These are phyloP conservation scores for Smutsia temminckii DNA, from an alignment of 2,797 vertebrate genomes.

Conservation along the genomic window DNA sequence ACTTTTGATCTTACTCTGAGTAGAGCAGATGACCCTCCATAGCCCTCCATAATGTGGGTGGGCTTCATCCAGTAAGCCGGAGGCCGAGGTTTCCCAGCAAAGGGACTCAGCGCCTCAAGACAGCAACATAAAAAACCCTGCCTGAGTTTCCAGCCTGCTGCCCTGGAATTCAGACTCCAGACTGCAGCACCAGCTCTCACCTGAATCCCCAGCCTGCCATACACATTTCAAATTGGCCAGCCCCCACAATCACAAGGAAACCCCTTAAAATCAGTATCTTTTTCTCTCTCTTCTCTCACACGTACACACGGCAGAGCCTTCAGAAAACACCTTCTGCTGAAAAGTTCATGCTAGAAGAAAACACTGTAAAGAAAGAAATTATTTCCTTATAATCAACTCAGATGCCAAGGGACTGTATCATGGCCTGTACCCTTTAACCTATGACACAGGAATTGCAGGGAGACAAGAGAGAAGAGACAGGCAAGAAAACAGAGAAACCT, in stretches of 20 bases:
- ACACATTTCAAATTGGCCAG: not conserved
- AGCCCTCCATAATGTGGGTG: not conserved
- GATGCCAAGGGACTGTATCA: conserved; percentile 15
- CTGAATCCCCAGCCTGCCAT: not conserved
- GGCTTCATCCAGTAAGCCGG: not conserved
- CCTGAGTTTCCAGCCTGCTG: not conserved
- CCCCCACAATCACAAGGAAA: not conserved
- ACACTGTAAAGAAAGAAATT: not conserved
- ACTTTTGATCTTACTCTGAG: not conserved
- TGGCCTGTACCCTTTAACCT: conserved; percentile 36
- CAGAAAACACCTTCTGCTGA: not conserved
- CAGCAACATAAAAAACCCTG: not conserved
- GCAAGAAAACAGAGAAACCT: conserved; percentile 67
- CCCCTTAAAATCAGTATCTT: not conserved
- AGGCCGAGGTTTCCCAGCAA: not conserved
- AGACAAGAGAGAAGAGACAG: conserved; percentile 49
- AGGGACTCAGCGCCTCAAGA: not conserved
- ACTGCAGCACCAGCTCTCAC: not conserved
- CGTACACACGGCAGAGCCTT: not conserved
- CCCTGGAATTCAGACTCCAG: not conserved
- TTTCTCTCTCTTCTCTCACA: not conserved
- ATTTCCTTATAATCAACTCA: not conserved
- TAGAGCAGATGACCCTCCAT: not conserved
- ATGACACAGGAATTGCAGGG: not conserved
- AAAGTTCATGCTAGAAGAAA: not conserved